Percentiles rank a stretch among this genome's conserved stretches.
These are phyloP conservation scores for Varanus salvator DNA, from an alignment of 2,113 vertebrate species.

Conservation along the genomic window DNA sequence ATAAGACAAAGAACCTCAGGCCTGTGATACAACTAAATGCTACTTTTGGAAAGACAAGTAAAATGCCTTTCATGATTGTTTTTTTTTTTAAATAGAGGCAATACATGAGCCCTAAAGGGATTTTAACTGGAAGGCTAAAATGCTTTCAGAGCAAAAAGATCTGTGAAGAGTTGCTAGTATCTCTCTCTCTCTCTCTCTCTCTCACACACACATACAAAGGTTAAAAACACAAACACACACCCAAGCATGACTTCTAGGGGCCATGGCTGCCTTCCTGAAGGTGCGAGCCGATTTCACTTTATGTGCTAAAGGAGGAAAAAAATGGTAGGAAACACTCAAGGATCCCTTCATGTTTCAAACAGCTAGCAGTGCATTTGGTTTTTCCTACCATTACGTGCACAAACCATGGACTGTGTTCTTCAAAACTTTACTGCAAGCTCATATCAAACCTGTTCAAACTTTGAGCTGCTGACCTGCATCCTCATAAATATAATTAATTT, in stretches of 20 bases:
- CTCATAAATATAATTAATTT: neutral
- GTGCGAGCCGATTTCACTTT: neutral
- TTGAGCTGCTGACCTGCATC: neutral
- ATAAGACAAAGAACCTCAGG: conserved; percentile 21
- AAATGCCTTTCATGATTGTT: neutral
- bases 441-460: neutral
- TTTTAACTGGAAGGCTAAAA: conserved; percentile 3
- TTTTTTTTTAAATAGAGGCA: no score
- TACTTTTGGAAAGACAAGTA: neutral
- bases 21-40: neutral
- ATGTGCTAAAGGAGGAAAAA: neutral
- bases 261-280: neutral
- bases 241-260: neutral
- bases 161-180: neutral
- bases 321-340: neutral
- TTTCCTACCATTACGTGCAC: conserved; percentile 13
- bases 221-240: no score
- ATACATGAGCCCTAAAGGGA: neutral
- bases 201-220: no score
- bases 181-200: no score
- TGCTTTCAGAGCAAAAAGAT: neutral
- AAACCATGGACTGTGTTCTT: neutral
- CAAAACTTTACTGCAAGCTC: conserved; percentile 1
- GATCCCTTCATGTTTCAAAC: neutral
- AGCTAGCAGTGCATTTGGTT: neutral